Evolutionary conservation across 1,140 invertebrate genomes (phyloP), one percentile per base, ranked within the genome.

Genomic region (Scaptomyza hsui): DNA sequence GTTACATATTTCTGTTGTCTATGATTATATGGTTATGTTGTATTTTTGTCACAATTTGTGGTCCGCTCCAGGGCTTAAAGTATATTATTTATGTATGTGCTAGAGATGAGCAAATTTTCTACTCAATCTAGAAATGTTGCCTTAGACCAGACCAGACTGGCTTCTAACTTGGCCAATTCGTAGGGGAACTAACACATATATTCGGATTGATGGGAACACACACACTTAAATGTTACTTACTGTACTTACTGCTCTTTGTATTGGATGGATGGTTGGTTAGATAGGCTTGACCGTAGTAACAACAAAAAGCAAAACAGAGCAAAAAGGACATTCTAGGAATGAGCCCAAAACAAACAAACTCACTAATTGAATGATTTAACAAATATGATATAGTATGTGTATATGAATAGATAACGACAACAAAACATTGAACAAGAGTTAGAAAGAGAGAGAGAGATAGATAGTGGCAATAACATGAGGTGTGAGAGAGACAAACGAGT

Each of bases 341-440:
- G 63, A 26, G 13, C 48, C 5, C 60, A 64, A 57, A 45, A 3
- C 55, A 65, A 35, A 45, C 57, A 68, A 68, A 57, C 65, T 69
- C 41, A 18, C 48, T 62, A 67, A 59, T 48, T 26, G 19, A 13
- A 67, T 49, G 44, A 48, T 32, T 51, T 39, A 57, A 37, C 49
- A 32, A 21, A 53, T 59, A 57, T 35, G 29, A 45, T 59, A 53
- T 47, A 51, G 52, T 56, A 64, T 32, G 57, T 35, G 26, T 32
- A 21, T 63, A 67, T 62, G 51, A 37, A 49, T 29, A 63, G n/a
- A n/a, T n/a, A n/a, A n/a, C n/a, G n/a, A n/a, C n/a, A 67, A 71
- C 24, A 69, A 72, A 80, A 80, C 64, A 77, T 77, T 65, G 49
- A 83, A 69, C 59, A 79, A 78, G 21, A 71, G 26, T 71, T 12